Percentiles rank a stretch among this genome's conserved stretches.
These are phyloP conservation scores for Philaethria dido DNA, from an alignment of 2,888 invertebrate genomes.

Conservation along the genomic window DNA sequence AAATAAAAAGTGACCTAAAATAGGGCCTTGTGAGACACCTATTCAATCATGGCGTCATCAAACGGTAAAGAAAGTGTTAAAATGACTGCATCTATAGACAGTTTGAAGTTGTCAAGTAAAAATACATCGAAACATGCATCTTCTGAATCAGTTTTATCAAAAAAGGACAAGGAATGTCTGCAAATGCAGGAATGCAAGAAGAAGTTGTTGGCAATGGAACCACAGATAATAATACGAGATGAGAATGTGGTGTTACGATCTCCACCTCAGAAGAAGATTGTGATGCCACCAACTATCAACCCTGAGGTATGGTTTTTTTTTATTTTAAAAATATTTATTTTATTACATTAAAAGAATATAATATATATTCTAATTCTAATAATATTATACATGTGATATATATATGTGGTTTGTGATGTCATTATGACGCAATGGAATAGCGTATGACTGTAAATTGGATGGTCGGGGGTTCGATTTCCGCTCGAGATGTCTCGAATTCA, in stretches of 20 bases:
- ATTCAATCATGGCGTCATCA: conserved; percentile 67
- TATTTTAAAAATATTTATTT: too few relatives aligned
- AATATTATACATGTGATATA: too few relatives aligned
- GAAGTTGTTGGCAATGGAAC: conserved; percentile 76
- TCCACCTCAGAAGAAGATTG: conserved; percentile 79
- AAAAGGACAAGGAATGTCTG: conserved; percentile 74
- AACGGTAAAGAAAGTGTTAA: conserved; percentile 74
- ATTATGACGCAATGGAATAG: too few relatives aligned
- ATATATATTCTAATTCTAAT: too few relatives aligned
- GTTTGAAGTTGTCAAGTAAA: conserved; percentile 76
- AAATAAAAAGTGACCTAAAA: conserved; percentile 22
- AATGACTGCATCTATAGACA: conserved; percentile 77
- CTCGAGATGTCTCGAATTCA: too few relatives aligned
- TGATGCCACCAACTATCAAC: conserved; percentile 76
- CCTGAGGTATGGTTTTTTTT: conserved; percentile 64
- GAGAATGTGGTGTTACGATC: conserved; percentile 76
- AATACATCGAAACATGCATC: conserved; percentile 78
- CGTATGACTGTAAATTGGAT: too few relatives aligned
- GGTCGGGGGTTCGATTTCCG: too few relatives aligned
- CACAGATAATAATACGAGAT: conserved; percentile 77
- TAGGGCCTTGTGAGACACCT: conserved; percentile 9
- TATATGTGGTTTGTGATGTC: too few relatives aligned
- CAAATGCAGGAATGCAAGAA: conserved; percentile 81
- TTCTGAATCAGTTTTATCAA: conserved; percentile 76
- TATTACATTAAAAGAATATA: too few relatives aligned